Base-by-base conservation (phyloP, 2,113 vertebrate species). In the Eudorcas thomsonii region DNA sequence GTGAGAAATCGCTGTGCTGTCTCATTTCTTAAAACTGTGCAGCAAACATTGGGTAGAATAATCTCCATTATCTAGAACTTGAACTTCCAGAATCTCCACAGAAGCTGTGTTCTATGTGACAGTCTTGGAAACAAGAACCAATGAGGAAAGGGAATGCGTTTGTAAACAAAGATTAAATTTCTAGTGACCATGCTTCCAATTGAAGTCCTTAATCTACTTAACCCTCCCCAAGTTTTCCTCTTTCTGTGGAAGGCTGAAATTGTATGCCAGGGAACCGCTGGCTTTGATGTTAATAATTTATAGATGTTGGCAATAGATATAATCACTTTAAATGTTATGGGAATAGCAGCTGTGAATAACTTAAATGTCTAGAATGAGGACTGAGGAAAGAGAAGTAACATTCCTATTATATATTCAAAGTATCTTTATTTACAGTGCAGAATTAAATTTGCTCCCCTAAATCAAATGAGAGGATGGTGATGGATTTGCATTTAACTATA, bases 221-320 rank as follows among this genome's bases (percentile, higher is more conserved):
- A 90, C 28, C 55, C 6, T 91, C 83, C 2, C 5, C 23, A 84
- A 52, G 13, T 97, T 19, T 92, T 82, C 48, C 7, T 90, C 19
- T 84, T 90, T 93, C 52, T 96, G 33, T 45, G 4, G 54, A 97
- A 98, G 80, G 48, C n/a, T 98, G 59, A 97, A 95, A 97, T 87
- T 90, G 67, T 93, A 77, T 98, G 19, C 89, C 91, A 96, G 48
- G 54, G 48, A 98, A 57, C 90, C 60, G 2, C 33, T 98, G 74
- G 23, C 50, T 98, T 98, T 96, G 94, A 98, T 98, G 87, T 98
- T 98, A 98, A 98, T 98, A 98, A 98, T 98, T 98, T 97, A 95
- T 90, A 57, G 85, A 97, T 96, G 98, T 33, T 98, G 92, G 98
- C 80, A 98, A 97, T 74, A 97, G 96, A 96, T 97, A 98, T 96